Evolutionary conservation across 1,140 invertebrate species (phyloP), one percentile per base, ranked within the genome.

Genomic region (Musca domestica): DNA sequence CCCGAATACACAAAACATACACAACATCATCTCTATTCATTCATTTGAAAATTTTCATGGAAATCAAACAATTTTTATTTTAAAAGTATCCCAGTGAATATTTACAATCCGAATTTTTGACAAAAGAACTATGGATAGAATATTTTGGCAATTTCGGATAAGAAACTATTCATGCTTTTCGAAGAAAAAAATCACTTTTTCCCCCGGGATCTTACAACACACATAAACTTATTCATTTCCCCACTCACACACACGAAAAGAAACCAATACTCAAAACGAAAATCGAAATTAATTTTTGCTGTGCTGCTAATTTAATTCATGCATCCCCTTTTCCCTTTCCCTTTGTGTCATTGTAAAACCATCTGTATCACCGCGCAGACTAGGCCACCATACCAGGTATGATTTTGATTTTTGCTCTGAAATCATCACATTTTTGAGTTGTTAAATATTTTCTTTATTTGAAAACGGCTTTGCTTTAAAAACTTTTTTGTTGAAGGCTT

Each of bases 321-420:
- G 74, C 76, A 80, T 76, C 64, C 34, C 77, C 73, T 73, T 79
- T 73, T 61, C 56, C 56, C 56, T 30, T 9, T 30, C 3, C 54
- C 25, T 61, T 34, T 61, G 30, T 61, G 30, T 41, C 56, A 61
- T 61, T 61, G n/a, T 61, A 23, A 54, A 61, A 34, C 56, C 30
- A 61, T 61, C 56, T 34, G 34, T 34, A 58, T 58, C 54, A 58
- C 30, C 72, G 80, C 74, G 77, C 77, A 80, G 77, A 80, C 77
- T 80, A 80, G 76, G 77, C 77, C 77, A 72, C 77, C 77, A 76
- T 80, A 75, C 78, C 77, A 80, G 77, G 77, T 80, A 80, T 76
- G 76, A 65, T 68, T 54, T 64, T 63, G 34, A 41, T 41, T 41
- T 41, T 41, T 41, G 34, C 34, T 41, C 34, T 41, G 49, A 34